Evolutionary conservation across 2,888 invertebrate species (phyloP).

Genomic region (Sisyra terminalis): DNA sequence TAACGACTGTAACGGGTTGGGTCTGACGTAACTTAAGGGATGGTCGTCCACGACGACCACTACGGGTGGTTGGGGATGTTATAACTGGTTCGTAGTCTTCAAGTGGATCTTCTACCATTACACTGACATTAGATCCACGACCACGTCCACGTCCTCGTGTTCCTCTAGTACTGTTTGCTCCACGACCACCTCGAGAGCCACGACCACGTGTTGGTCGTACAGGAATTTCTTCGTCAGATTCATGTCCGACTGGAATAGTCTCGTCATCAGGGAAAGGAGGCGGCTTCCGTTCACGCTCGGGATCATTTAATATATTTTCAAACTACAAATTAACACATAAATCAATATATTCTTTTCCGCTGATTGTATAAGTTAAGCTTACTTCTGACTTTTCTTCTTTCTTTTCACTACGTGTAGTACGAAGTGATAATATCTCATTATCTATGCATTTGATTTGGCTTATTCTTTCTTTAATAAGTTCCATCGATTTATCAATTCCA

Average conservation of each 20-base stretch:
- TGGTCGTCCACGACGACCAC: conserved; percentile 5
- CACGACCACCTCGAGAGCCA: conserved; percentile 10
- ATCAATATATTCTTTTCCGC: not conserved
- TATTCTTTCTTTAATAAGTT: conserved; percentile 32
- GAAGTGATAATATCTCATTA: conserved; percentile 24
- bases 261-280: conserved; percentile 6
- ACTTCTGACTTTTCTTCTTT: conserved; percentile 11
- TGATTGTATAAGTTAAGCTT: not conserved
- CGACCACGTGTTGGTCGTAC: conserved; percentile 17
- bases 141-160: conserved; percentile 15
- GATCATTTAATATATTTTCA: conserved; percentile 1
- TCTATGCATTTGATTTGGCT: conserved; percentile 24
- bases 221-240: conserved; percentile 5
- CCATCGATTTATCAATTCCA: conserved; percentile 33
- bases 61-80: conserved; percentile 11
- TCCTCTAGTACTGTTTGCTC: conserved; percentile 17
- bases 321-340: not conserved
- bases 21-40: conserved; percentile 15
- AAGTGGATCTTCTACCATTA: conserved; percentile 5
- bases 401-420: conserved; percentile 26
- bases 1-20: not conserved
- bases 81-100: conserved; percentile 14
- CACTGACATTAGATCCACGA: conserved; percentile 16
- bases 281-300: conserved; percentile 3
- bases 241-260: conserved; percentile 3